Evolutionary conservation across 2,113 vertebrate genomes (phyloP), one percentile per base, ranked within the genome.

Genomic region (Apeltes quadracus): DNA sequence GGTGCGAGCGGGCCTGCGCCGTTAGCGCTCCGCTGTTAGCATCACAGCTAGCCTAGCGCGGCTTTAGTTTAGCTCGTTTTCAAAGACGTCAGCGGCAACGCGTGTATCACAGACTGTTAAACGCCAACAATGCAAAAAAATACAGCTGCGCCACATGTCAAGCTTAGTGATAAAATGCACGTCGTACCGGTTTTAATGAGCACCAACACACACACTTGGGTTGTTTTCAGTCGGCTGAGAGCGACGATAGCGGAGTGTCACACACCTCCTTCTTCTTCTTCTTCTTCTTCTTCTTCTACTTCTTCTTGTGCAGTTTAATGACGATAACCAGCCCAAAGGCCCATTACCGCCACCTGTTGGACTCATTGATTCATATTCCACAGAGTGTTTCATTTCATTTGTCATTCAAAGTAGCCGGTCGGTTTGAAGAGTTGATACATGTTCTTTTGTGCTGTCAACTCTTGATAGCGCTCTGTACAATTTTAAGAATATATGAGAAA

Each of bases 181-280:
- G 3, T 11, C n/a, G 9, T 89, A 92, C 90, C 90, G 88, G 89
- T 85, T 92, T 88, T 78, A 25, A 0, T 44, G 72, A 63, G 5
- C 88, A 39, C 73, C 70, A 29, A 54, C 73, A 87, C 44, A 90
- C 50, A 83, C 69, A 90, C 74, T 79, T 20, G 73, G 78, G 46
- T 80, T 85, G 27, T 65, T 81, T 55, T 74, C 55, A 10, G 4
- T 36, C 32, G 55, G 25, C 54, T 9, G 53, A 72, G 16, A 25
- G 27, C 51, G 25, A 46, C 14, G 43, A 10, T 53, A 46, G 41
- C 61, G 7, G 27, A 73, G 8, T 53, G 48, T 50, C 69, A 36
- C 57, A 82, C 87, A 38, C 84, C 80, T 86, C 78, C 83, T 71
- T 25, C 55, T 20, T 2, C 16, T n/a, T 51, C 48, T 22, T 23